Percentiles rank a stretch among this genome's conserved stretches.
phyloP scores from a whole-genome alignment of 2,797 vertebrate genomes.

The Cynopterus sphinx region DNA sequence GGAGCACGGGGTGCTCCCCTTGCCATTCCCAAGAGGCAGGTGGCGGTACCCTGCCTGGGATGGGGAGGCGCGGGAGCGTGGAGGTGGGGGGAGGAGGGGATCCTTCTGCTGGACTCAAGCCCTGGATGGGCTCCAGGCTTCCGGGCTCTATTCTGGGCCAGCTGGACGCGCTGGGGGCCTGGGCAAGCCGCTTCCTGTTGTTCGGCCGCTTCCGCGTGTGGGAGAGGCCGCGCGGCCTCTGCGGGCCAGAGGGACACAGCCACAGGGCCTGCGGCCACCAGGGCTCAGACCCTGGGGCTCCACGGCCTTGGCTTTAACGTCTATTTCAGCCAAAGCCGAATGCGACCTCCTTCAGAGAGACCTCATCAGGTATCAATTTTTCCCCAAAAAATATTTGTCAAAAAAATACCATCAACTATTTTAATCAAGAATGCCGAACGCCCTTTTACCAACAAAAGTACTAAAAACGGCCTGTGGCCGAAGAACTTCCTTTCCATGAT shows the following conservation, averaged over 20 bases:
- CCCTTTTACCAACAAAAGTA: slow-evolving; percentile 49
- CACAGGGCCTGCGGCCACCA: background rate
- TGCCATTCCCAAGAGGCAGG: background rate
- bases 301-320: background rate
- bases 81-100: background rate
- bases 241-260: background rate
- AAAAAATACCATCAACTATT: background rate
- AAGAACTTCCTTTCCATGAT: slow-evolving; percentile 59
- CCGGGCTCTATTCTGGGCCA: slow-evolving; percentile 62
- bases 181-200: slow-evolving; percentile 59
- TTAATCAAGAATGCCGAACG: background rate
- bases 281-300: background rate
- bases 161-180: slow-evolving; percentile 13
- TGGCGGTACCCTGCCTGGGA: background rate
- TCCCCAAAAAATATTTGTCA: background rate
- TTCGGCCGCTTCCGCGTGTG: slow-evolving; percentile 19
- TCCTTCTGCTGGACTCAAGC: background rate
- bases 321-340: background rate
- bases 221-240: background rate
- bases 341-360: background rate
- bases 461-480: slow-evolving; percentile 49
- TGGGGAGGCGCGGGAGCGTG: background rate
- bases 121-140: background rate
- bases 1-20: background rate
- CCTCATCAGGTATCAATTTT: background rate